These are phyloP conservation scores for Microcebus jonahi DNA, from an alignment of 2,113 vertebrate species.

Conservation along the genomic window DNA sequence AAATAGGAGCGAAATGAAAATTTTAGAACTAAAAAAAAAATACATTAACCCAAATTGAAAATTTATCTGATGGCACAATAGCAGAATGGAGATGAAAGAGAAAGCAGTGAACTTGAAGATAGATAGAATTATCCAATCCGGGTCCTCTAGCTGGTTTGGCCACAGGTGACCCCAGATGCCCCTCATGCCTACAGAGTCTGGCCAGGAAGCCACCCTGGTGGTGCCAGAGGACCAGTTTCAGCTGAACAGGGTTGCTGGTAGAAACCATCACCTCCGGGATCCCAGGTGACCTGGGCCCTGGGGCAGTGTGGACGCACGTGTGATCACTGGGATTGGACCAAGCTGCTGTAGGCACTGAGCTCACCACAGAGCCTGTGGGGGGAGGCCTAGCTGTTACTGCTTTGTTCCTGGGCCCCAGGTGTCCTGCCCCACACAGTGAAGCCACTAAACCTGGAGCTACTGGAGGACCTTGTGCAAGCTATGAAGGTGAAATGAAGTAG, in stretches of 20 bases:
- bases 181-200: no score
- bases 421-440: slow-evolving; percentile 86
- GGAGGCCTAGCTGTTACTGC: slow-evolving; percentile 84
- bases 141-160: no score
- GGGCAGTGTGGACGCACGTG: slow-evolving; percentile 91
- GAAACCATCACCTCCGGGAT: slow-evolving; percentile 90
- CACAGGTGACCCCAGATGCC: no score
- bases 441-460: slow-evolving; percentile 84
- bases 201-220: no score
- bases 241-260: slow-evolving; percentile 87
- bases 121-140: not conserved
- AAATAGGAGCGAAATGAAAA: not conserved
- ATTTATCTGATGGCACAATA: not conserved
- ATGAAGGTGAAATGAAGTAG: slow-evolving; percentile 88
- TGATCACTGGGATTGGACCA: slow-evolving; percentile 85
- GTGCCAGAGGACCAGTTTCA: no score
- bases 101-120: not conserved
- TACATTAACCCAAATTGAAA: not conserved
- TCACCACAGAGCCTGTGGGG: slow-evolving; percentile 76
- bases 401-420: slow-evolving; percentile 88
- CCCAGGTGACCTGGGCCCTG: slow-evolving; percentile 91
- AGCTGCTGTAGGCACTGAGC: slow-evolving; percentile 85
- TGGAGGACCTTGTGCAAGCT: slow-evolving; percentile 87
- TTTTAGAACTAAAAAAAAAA: not conserved
- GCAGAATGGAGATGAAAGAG: not conserved